Conservation (phyloP, 2,113 vertebrate genomes). For the Martes martes region DNA sequence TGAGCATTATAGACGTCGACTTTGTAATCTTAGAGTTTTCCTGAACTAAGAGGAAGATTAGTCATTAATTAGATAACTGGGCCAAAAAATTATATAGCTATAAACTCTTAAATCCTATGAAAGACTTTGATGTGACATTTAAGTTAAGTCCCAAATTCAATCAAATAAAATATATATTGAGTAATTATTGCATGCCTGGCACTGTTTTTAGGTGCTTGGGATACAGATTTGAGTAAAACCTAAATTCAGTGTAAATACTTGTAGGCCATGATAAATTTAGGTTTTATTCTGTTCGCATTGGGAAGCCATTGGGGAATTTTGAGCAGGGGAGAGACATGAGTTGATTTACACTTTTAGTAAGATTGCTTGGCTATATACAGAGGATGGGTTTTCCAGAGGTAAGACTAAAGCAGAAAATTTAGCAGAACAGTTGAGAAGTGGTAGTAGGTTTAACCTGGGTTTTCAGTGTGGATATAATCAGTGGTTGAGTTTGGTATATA, state of each 20-base stretch:
- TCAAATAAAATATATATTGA: neutral
- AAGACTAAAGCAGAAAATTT: neutral
- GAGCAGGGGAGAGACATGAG: neutral
- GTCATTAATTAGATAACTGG: neutral
- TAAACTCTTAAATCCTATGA: neutral
- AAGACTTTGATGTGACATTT: neutral
- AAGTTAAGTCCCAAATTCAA: neutral
- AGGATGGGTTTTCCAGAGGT: neutral
- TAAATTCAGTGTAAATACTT: neutral
- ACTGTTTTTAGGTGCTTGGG: neutral
- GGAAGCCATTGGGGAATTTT: neutral
- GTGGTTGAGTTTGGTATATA: neutral
- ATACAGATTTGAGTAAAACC: neutral
- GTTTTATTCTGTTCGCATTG: neutral
- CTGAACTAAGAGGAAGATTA: neutral
- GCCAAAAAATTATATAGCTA: neutral
- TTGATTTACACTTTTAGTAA: neutral
- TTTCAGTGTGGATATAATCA: neutral
- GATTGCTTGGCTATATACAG: neutral
- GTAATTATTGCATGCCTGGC: neutral
- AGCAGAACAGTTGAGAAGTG: neutral
- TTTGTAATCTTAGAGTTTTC: neutral
- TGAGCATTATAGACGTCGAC: neutral
- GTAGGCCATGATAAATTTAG: neutral
- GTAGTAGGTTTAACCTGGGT: neutral